Evolutionary conservation across 2,888 invertebrate species (phyloP), one percentile per base, ranked within the genome.

Genomic region (Arenicola marina): DNA sequence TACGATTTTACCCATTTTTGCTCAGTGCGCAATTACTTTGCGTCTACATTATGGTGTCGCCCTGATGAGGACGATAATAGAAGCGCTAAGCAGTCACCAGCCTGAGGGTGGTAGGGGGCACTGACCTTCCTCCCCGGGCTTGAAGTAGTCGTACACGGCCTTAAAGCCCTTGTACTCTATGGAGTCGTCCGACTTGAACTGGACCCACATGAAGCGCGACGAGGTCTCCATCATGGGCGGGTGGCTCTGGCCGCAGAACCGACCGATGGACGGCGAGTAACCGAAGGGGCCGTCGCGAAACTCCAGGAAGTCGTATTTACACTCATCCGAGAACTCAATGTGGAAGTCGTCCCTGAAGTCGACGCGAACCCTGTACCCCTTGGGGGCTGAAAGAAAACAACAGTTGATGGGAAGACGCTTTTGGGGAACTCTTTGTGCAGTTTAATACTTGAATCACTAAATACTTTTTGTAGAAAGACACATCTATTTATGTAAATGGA

Each of bases 261-360:
- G 87, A n/a, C 88, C 76, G 21, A 80, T 68, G 15, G 76, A 68
- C n/a, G 76, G 76, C 2, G 80, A 81, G 67, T 81, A 81, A 4
- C 91, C 92, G 77, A 91, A 89, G 53, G 89, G 89, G 1, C 93
- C 93, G 80, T 93, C 92, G 60, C 92, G 87, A 59, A 93, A 88
- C 84, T 92, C 92, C 71, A 93, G 85, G 83, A 86, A 91, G 85
- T 93, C 93, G 84, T 90, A 91, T 82, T 88, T 87, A 83, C 93
- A 93, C 61, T 86, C 86, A 43, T 87, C 86, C 43, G 87, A 86
- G 15, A 85, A 84, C 53, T 70, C 70, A 70, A 93, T 86, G 70
- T 89, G 85, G 84, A 93, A 93, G 73, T 87, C 87, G 80, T 92
- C 91, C 65, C 91, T 87, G 84, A 92, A 92, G 83, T 92, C 92